Percentiles rank a stretch among this genome's conserved stretches.
Conservation (phyloP, 30 jellyfish, hydroid and myxozoan species). For the Pelagia noctiluca region DNA sequence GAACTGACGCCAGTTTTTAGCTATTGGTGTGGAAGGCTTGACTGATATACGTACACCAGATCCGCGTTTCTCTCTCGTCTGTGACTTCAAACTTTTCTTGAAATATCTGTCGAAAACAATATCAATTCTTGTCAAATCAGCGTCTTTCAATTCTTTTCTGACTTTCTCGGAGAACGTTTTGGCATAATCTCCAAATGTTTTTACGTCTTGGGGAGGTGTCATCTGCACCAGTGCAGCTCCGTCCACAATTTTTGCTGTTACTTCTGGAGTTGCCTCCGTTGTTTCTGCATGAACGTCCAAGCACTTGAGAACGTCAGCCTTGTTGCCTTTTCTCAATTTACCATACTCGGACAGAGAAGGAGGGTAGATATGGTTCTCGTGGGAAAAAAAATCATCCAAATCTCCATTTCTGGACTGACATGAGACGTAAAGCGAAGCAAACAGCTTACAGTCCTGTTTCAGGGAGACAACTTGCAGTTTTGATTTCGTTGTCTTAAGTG, state of each 20-base stretch:
- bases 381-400: conserved; percentile 16
- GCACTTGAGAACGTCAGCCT: conserved; percentile 32
- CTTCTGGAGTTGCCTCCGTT: neutral
- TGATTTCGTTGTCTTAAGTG: neutral
- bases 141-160: neutral
- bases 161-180: neutral
- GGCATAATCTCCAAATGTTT: conserved; percentile 17
- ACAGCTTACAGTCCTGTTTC: conserved; percentile 18
- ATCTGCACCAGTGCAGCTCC: conserved; percentile 10
- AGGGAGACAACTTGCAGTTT: neutral
- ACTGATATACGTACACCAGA: conserved; percentile 56
- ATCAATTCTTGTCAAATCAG: neutral
- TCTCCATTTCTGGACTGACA: conserved; percentile 35
- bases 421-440: conserved; percentile 10
- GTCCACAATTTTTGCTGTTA: conserved; percentile 3
- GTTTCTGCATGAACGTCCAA: conserved; percentile 6
- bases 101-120: conserved; percentile 12
- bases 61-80: conserved; percentile 53
- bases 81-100: conserved; percentile 14
- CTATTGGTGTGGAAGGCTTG: neutral
- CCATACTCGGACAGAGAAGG: conserved; percentile 53
- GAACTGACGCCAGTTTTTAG: conserved; percentile 25
- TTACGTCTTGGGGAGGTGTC: conserved; percentile 6
- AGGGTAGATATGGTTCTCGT: conserved; percentile 37
- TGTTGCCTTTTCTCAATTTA: conserved; percentile 1